These are phyloP conservation scores for Caligus rogercresseyi DNA, from an alignment of 1,140 invertebrate genomes.

Conservation along the genomic window DNA sequence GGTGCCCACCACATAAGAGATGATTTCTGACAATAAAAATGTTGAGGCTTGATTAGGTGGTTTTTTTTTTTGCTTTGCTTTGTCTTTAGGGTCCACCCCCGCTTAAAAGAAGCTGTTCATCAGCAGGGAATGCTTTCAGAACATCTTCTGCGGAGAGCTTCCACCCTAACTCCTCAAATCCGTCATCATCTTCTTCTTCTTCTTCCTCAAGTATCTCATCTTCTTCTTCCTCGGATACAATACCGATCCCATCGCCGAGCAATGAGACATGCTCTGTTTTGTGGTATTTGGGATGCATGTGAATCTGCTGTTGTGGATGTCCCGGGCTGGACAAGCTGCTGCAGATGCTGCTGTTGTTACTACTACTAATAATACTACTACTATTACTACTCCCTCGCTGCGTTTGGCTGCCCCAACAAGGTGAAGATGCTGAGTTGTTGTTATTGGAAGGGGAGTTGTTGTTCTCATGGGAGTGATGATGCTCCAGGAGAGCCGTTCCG, in stretches of 20 bases:
- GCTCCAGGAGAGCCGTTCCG: conserved; percentile 59
- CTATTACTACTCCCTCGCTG: not conserved
- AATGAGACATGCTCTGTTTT: too few species aligned
- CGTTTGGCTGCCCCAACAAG: too few species aligned
- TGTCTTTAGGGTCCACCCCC: too few species aligned
- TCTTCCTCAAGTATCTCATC: conserved; percentile 6
- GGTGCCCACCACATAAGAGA: too few species aligned
- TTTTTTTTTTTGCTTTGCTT: too few species aligned
- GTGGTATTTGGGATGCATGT: too few species aligned
- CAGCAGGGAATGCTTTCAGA: conserved; percentile 33
- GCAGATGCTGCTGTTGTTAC: conserved; percentile 14
- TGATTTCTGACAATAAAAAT: too few species aligned
- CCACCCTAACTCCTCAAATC: conserved; percentile 38
- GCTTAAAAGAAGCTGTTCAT: too few species aligned
- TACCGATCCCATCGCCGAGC: conserved; percentile 17
- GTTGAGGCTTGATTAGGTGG: too few species aligned
- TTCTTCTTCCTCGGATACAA: conserved; percentile 26
- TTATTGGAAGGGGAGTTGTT: not conserved
- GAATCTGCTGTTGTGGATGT: too few species aligned
- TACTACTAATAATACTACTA: conserved; percentile 13
- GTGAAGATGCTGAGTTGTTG: not conserved
- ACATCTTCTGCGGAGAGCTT: conserved; percentile 48
- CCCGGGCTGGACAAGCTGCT: too few species aligned
- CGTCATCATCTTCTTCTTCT: conserved; percentile 24
- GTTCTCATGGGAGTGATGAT: conserved; percentile 37